Percentiles rank a stretch among this genome's conserved stretches.
phyloP scores from a whole-genome alignment of 2,797 vertebrate genomes.

The Acipenser transmontanus region DNA sequence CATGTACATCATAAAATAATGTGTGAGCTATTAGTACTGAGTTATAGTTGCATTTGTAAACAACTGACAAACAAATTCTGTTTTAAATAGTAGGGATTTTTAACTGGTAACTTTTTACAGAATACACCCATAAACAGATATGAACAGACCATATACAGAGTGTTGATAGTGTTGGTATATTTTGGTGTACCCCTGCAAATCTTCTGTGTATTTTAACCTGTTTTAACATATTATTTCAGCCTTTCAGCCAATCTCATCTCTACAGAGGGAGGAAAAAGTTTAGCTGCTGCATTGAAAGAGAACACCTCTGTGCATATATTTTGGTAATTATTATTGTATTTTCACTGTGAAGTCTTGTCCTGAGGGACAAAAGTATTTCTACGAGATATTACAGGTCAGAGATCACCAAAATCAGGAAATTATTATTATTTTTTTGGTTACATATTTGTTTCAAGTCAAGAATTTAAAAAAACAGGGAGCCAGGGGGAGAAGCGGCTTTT shows the following conservation, averaged over 20 bases:
- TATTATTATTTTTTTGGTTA: not conserved
- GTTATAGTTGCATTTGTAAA: too few species aligned
- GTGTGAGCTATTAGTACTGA: too few species aligned
- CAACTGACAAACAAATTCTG: not conserved
- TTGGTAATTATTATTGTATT: constrained; percentile 47
- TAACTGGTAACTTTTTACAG: not conserved
- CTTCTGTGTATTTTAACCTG: not conserved
- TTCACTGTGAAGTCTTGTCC: not conserved
- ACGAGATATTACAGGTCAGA: not conserved
- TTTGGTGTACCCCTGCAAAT: too few species aligned
- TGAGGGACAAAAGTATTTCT: not conserved
- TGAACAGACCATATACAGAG: too few species aligned
- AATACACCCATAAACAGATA: not conserved
- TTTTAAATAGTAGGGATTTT: not conserved
- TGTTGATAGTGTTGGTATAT: too few species aligned
- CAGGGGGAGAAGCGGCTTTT: too few species aligned
- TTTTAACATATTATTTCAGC: constrained; percentile 32
- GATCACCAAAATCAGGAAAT: not conserved
- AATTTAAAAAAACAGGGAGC: not conserved
- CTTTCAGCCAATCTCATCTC: constrained; percentile 63
- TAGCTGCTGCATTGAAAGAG: constrained; percentile 55
- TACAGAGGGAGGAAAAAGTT: constrained; percentile 54
- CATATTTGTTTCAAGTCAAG: not conserved
- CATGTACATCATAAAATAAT: too few species aligned
- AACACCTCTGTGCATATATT: constrained; percentile 54